Evolutionary conservation across 2,797 vertebrate genomes (phyloP), one percentile per base, ranked within the genome.

Genomic region (Acanthornis magna): DNA sequence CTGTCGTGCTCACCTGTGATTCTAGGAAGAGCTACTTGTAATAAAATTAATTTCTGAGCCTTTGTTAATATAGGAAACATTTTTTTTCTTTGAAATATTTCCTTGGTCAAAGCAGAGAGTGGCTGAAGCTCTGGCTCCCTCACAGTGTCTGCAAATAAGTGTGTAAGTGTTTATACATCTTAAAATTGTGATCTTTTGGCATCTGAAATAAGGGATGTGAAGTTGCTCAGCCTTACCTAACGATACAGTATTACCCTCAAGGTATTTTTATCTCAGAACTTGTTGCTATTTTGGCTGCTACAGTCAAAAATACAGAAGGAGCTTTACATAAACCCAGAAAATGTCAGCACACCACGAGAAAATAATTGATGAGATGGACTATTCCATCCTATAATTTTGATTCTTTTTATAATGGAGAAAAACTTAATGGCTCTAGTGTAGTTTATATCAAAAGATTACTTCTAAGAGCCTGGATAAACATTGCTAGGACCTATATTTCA

Each of bases 401-500:
- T 85, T 67, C 6, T 48, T 93, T 80, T 54, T 60, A 66, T 85
- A 26, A 89, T 26, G 19, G 36, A 80, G 57, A 67, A 85, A 82
- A 89, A 27, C 45, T 42, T 79, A 79, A 89, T 60, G 60, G 20
- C 21, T 76, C 25, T 77, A 63, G 57, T 38, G 36, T 74, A 74
- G 85, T 82, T 97, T 95, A 66, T 86, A 89, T 43, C 81, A 88
- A 73, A 77, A 89, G 77, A 63, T 94, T 91, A 82, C 43, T 90
- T 95, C 38, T 87, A 83, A 94, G 88, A 94, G 75, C 73, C 72
- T 93, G 88, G 81, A 89, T 92, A 93, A 97, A 96, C 70, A 94
- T 75, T 78, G 58, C 45, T 86, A 81, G 73, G 88, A 60, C 90
- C 63, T 88, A 38, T 68, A 85, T 93, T 96, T 96, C 91, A 70